Evolutionary conservation across 1,140 invertebrate species (phyloP).

Genomic region (Limonius californicus): DNA sequence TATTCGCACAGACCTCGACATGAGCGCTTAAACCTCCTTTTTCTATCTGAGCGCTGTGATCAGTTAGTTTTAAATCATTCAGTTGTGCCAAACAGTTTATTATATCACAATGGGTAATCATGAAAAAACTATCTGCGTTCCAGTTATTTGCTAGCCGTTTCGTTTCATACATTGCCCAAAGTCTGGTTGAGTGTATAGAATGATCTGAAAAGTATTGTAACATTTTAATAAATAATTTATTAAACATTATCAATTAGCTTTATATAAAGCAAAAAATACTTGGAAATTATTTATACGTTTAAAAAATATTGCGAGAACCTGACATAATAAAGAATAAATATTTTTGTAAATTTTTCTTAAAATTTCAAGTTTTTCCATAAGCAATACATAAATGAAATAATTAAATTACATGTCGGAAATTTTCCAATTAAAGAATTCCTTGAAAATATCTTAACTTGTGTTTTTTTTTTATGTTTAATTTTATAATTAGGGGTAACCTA

Average conservation of each 20-base stretch:
- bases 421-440: too few species aligned
- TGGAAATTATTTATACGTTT: too few species aligned
- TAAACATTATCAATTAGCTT: conserved; percentile 14
- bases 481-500: too few species aligned
- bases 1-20: conserved; percentile 65
- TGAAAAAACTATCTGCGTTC: conserved; percentile 59
- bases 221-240: too few species aligned
- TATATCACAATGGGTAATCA: conserved; percentile 60
- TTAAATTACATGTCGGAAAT: too few species aligned
- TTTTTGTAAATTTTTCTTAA: too few species aligned
- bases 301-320: too few species aligned
- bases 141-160: conserved; percentile 66
- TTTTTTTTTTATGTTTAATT: too few species aligned
- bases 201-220: conserved; percentile 63
- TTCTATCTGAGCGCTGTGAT: conserved; percentile 54
- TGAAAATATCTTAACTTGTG: too few species aligned
- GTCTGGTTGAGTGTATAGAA: conserved; percentile 67
- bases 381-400: too few species aligned
- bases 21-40: conserved; percentile 50
- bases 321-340: too few species aligned
- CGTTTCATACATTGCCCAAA: conserved; percentile 68
- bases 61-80: conserved; percentile 58
- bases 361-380: too few species aligned
- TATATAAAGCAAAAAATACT: background rate
- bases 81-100: conserved; percentile 62